These are phyloP conservation scores for Tiliacea citrago DNA, from an alignment of 2,888 invertebrate species.

Conservation along the genomic window DNA sequence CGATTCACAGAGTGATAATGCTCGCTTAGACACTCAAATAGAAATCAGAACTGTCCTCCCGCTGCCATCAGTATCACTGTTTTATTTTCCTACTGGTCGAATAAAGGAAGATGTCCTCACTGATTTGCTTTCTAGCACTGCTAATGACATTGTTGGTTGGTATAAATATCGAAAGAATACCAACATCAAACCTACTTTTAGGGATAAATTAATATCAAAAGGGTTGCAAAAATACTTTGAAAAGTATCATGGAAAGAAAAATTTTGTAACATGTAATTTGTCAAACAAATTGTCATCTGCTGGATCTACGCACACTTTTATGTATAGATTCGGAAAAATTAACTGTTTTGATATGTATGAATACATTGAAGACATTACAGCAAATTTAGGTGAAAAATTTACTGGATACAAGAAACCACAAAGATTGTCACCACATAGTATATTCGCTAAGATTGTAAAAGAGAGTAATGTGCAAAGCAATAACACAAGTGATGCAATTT, in stretches of 20 bases:
- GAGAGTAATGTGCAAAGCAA: slow-evolving; percentile 84
- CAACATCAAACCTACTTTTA: slow-evolving; percentile 90
- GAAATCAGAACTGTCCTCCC: slow-evolving; percentile 91
- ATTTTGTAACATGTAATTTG: slow-evolving; percentile 92
- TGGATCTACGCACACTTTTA: slow-evolving; percentile 91
- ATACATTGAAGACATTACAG: slow-evolving; percentile 88
- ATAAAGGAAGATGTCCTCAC: slow-evolving; percentile 90
- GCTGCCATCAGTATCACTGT: slow-evolving; percentile 89
- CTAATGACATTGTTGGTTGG: slow-evolving; percentile 92
- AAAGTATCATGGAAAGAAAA: slow-evolving; percentile 88
- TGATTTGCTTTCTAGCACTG: slow-evolving; percentile 88
- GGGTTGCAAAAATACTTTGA: slow-evolving; percentile 91
- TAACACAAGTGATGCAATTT: slow-evolving; percentile 83
- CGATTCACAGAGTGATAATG: slow-evolving; percentile 92
- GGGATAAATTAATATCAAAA: slow-evolving; percentile 92
- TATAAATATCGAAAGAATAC: slow-evolving; percentile 91
- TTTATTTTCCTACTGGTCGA: slow-evolving; percentile 91
- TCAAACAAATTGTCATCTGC: slow-evolving; percentile 88
- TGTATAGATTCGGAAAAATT: slow-evolving; percentile 91
- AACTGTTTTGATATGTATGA: slow-evolving; percentile 90
- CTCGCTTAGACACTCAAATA: slow-evolving; percentile 91
- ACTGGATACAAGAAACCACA: slow-evolving; percentile 85
- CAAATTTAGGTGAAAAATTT: slow-evolving; percentile 89
- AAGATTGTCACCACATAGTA: slow-evolving; percentile 79
- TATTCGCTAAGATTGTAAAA: slow-evolving; percentile 85